These are phyloP conservation scores for Actinostola sp. DNA, from an alignment of 92 coral and sea anemone genomes.

Conservation along the genomic window DNA sequence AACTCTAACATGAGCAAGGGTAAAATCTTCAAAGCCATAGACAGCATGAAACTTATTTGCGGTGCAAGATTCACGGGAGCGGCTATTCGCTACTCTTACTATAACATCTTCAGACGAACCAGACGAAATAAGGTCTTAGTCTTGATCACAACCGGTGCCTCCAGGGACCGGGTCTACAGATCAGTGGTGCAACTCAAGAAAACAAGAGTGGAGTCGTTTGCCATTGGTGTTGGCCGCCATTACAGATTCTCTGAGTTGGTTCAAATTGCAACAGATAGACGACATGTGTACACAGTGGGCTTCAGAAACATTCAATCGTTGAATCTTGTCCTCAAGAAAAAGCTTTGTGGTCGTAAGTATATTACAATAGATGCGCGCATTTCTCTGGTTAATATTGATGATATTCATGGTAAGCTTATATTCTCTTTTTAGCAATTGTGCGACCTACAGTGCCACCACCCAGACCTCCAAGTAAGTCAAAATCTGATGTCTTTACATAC, in stretches of 20 bases:
- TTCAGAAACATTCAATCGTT: conserved; percentile 72
- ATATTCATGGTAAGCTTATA: neutral
- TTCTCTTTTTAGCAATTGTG: neutral
- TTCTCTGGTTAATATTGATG: no score
- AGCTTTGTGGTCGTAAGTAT: conserved; percentile 60
- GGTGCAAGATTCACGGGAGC: conserved; percentile 57
- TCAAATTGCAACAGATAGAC: conserved; percentile 71
- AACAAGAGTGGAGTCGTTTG: conserved; percentile 40
- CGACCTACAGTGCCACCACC: conserved; percentile 14
- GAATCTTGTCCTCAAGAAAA: conserved; percentile 49
- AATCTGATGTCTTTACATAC: no score
- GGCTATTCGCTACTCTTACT: conserved; percentile 54
- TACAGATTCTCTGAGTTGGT: conserved; percentile 58
- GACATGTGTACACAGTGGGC: conserved; percentile 78
- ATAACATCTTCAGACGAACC: conserved; percentile 39
- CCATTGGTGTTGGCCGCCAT: conserved; percentile 65
- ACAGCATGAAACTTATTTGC: conserved; percentile 62
- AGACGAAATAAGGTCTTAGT: conserved; percentile 59
- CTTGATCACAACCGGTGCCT: conserved; percentile 75
- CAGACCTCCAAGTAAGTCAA: conserved; percentile 5
- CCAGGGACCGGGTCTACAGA: conserved; percentile 56
- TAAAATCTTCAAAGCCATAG: conserved; percentile 45
- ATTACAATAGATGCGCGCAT: no score
- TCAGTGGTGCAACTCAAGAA: conserved; percentile 48
- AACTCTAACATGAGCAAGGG: conserved; percentile 49